Conservation (phyloP, 2,113 vertebrate species). For the Eptesicus fuscus region DNA sequence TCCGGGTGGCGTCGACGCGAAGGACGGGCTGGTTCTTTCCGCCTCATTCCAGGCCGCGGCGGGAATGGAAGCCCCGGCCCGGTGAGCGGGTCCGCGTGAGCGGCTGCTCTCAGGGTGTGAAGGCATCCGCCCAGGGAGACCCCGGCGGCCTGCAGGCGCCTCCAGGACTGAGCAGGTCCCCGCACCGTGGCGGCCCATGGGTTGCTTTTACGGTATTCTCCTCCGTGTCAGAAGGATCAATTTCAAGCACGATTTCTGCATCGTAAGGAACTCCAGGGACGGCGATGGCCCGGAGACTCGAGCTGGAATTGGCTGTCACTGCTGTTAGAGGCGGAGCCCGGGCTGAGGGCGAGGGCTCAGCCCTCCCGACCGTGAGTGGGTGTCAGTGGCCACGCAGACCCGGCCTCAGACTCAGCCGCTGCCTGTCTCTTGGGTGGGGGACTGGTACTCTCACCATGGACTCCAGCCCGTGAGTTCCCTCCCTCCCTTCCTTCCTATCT, state of each 20-base stretch:
- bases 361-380: accelerated
- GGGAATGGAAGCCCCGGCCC: not conserved
- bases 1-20: accelerated
- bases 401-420: too few species aligned
- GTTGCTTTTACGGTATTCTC: not conserved
- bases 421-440: accelerated
- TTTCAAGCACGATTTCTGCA: accelerated
- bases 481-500: too few species aligned
- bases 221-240: not conserved
- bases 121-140: too few species aligned
- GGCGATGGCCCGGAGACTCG: not conserved
- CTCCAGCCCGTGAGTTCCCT: not conserved
- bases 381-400: accelerated
- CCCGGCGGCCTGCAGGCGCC: not conserved
- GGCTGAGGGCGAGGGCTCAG: not conserved
- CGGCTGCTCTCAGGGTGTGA: not conserved
- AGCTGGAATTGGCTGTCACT: accelerated
- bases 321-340: not conserved
- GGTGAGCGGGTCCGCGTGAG: too few species aligned
- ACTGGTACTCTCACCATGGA: accelerated
- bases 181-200: accelerated
- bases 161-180: not conserved
- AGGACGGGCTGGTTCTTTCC: accelerated
- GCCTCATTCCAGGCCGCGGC: accelerated
- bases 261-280: not conserved